Conservation (phyloP, 2,888 invertebrate genomes). For the Stenotaenia linearis region DNA sequence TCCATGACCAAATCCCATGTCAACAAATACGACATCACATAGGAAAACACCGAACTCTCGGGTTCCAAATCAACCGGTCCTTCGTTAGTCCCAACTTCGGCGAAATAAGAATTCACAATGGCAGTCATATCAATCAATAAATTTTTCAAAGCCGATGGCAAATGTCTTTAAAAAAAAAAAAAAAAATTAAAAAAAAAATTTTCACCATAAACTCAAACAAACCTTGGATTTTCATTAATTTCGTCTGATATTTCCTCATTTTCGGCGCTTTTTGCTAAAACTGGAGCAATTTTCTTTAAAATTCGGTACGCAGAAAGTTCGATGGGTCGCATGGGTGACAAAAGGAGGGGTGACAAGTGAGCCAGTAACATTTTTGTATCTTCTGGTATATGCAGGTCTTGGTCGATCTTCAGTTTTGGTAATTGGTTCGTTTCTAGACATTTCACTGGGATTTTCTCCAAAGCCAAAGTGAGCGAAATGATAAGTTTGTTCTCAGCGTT, state of each 20-base stretch:
- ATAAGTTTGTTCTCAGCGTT: not conserved
- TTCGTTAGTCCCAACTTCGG: slow-evolving; percentile 41
- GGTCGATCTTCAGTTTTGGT: slow-evolving; percentile 39
- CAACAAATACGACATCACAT: slow-evolving; percentile 64
- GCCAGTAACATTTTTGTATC: slow-evolving; percentile 44
- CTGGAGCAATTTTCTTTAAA: not conserved
- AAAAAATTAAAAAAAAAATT: not conserved
- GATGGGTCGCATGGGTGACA: slow-evolving; percentile 34
- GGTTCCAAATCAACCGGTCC: slow-evolving; percentile 41
- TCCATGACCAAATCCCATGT: slow-evolving; percentile 63
- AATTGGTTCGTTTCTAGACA: slow-evolving; percentile 42
- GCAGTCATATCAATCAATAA: slow-evolving; percentile 35
- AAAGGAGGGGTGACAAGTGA: slow-evolving; percentile 44
- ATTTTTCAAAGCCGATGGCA: not conserved
- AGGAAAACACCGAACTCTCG: slow-evolving; percentile 41
- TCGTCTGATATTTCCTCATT: not conserved
- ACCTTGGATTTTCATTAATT: not conserved
- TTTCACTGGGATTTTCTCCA: slow-evolving; percentile 31
- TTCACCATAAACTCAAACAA: not conserved
- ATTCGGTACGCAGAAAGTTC: slow-evolving; percentile 24
- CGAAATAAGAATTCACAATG: slow-evolving; percentile 41
- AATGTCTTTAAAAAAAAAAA: not conserved
- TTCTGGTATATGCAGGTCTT: slow-evolving; percentile 43
- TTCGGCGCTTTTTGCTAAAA: not conserved
- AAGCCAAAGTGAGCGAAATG: not conserved